Conservation (phyloP, 2,113 vertebrate genomes). For the Pao palembangensis region DNA sequence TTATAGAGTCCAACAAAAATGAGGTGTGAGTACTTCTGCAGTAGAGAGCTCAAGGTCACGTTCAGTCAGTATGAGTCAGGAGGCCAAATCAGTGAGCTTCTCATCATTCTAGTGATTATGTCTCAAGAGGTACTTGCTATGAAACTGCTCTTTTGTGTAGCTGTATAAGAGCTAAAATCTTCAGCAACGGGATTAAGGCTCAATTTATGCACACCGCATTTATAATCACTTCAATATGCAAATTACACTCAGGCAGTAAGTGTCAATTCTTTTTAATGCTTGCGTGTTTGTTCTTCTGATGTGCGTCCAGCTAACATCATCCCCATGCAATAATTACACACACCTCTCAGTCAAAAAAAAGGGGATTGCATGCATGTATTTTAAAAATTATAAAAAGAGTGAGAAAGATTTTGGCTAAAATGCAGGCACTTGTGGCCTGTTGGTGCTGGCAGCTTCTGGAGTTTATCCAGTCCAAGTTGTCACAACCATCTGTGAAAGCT, state of each 20-base stretch:
- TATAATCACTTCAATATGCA: constrained; percentile 45
- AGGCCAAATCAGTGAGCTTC: constrained; percentile 47
- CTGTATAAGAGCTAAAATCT: constrained; percentile 51
- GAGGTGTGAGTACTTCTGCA: constrained; percentile 31
- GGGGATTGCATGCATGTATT: background rate
- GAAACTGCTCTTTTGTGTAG: constrained; percentile 35
- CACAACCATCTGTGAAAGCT: constrained; percentile 56
- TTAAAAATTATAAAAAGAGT: background rate
- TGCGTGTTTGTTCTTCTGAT: constrained; percentile 23
- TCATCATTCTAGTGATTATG: constrained; percentile 50
- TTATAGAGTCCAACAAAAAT: constrained; percentile 25
- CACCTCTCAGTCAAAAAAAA: constrained; percentile 8
- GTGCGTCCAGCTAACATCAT: constrained; percentile 23
- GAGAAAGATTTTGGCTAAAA: constrained; percentile 16
- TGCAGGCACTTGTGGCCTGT: constrained; percentile 8
- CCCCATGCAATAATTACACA: constrained; percentile 14
- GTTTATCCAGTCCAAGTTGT: constrained; percentile 45
- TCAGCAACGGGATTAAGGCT: constrained; percentile 53
- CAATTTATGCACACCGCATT: constrained; percentile 42
- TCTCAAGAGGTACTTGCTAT: constrained; percentile 52
- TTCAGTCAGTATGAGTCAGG: constrained; percentile 44
- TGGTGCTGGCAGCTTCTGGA: constrained; percentile 28
- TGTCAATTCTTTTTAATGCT: constrained; percentile 13
- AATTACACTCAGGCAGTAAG: constrained; percentile 26
- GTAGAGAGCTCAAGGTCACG: constrained; percentile 35